phyloP scores from a whole-genome alignment of 2,888 invertebrate genomes.

The Rhogogaster chlorosoma region DNA sequence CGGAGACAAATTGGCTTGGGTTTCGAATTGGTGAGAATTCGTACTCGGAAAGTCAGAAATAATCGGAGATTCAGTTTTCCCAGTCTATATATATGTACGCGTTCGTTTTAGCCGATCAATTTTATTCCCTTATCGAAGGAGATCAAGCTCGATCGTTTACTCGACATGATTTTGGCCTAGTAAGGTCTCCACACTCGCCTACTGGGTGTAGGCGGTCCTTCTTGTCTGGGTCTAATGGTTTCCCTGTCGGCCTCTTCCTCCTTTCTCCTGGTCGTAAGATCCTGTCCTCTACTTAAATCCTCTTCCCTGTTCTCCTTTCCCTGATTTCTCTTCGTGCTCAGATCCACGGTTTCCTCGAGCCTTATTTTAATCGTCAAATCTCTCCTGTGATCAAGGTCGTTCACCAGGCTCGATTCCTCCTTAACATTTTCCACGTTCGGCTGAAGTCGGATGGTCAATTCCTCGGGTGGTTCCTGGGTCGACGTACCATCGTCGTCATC shows the following conservation, averaged over 20 bases:
- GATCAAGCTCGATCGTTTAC: conserved; percentile 11
- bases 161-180: conserved; percentile 58
- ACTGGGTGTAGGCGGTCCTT: conserved; percentile 73
- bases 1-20: not conserved
- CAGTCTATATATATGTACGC: conserved; percentile 6
- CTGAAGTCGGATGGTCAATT: conserved; percentile 66
- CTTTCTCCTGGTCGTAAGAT: conserved; percentile 60
- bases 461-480: conserved; percentile 63
- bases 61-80: not conserved
- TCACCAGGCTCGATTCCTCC: conserved; percentile 64
- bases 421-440: conserved; percentile 72
- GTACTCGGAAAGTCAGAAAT: not conserved
- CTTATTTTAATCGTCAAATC: conserved; percentile 72
- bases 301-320: conserved; percentile 76
- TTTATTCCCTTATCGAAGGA: not conserved
- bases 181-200: conserved; percentile 76
- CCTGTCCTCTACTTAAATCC: conserved; percentile 67
- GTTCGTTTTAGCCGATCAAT: not conserved
- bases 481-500: conserved; percentile 66
- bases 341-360: conserved; percentile 74
- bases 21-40: not conserved
- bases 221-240: conserved; percentile 68
- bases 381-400: conserved; percentile 63
- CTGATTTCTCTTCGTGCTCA: conserved; percentile 72
- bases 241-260: conserved; percentile 69